These are phyloP conservation scores for Elaphurus davidianus DNA, from an alignment of 2,113 vertebrate species.

Conservation along the genomic window DNA sequence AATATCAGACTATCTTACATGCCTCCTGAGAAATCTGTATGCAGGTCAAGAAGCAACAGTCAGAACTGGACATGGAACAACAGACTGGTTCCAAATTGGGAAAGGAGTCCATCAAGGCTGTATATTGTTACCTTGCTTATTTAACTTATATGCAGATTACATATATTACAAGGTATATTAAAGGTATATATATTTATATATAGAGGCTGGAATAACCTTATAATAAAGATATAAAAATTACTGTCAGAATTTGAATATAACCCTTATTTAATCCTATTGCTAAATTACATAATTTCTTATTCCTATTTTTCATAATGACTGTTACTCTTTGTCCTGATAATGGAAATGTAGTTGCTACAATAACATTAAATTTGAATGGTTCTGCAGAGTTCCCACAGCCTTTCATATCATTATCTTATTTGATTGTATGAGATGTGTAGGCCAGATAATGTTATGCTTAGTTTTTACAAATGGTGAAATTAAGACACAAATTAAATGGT, in stretches of 20 bases:
- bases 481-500: background rate
- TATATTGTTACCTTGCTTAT: background rate
- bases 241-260: slow-evolving; percentile 6
- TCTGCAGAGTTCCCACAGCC: background rate
- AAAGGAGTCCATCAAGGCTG: background rate
- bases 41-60: background rate
- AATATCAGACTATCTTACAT: background rate
- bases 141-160: background rate
- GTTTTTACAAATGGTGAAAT: background rate
- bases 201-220: background rate
- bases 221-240: background rate
- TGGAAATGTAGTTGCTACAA: background rate
- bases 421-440: background rate
- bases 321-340: background rate
- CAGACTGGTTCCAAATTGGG: background rate
- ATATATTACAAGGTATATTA: background rate
- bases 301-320: slow-evolving; percentile 1
- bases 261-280: slow-evolving; percentile 22
- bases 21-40: background rate
- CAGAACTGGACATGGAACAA: background rate
- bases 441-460: background rate
- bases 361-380: background rate
- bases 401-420: slow-evolving; percentile 4
- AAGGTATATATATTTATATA: background rate
- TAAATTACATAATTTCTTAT: background rate